Conservation (phyloP, 2,797 vertebrate genomes). For the Phalanger gymnotis region DNA sequence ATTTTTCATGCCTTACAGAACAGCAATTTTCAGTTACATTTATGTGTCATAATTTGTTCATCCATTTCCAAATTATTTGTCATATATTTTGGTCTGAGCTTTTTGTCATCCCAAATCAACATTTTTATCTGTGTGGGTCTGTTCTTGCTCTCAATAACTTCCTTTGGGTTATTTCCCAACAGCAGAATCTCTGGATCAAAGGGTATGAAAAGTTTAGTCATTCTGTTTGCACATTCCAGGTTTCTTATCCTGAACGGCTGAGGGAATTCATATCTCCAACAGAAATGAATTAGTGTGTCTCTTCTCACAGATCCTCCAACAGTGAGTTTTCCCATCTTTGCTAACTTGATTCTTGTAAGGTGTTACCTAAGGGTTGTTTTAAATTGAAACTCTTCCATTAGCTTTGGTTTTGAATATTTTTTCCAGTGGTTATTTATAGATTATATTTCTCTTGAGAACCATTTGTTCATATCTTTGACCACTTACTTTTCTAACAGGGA, state of each 20-base stretch:
- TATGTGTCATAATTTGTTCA: neutral
- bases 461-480: neutral
- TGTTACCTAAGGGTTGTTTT: neutral
- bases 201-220: too few relatives aligned
- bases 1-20: neutral
- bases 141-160: neutral
- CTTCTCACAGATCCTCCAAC: neutral
- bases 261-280: neutral
- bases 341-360: neutral
- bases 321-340: neutral
- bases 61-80: neutral
- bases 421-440: neutral
- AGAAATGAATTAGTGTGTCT: neutral
- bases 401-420: neutral
- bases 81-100: neutral
- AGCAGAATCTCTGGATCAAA: neutral
- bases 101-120: neutral
- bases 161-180: neutral
- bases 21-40: neutral
- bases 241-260: neutral
- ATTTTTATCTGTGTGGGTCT: neutral
- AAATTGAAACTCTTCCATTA: neutral
- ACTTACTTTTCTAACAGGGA: neutral
- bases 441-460: neutral
- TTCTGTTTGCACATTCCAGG: neutral